Conservation (phyloP, 2,797 vertebrate genomes). For the Tokudaia tokunoshimensis region DNA sequence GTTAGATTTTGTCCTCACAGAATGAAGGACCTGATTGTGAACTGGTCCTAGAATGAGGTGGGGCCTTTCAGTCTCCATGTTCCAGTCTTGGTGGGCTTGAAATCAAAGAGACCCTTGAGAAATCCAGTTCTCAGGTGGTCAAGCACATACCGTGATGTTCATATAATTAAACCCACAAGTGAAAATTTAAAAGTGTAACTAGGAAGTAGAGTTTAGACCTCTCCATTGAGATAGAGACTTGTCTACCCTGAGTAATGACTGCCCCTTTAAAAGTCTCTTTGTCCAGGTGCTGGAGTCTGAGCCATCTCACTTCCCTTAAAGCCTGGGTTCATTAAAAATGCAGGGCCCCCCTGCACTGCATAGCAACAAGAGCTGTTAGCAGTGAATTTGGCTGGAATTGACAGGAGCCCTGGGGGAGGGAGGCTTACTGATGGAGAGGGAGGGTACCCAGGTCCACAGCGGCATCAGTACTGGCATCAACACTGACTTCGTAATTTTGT, state of each 20-base stretch:
- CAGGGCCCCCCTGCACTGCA: not conserved
- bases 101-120: not conserved
- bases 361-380: not conserved
- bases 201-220: not conserved
- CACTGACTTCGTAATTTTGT: not conserved
- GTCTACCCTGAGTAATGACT: not conserved
- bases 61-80: not conserved
- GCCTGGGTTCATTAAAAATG: not conserved
- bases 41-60: not conserved
- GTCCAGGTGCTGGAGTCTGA: not conserved
- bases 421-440: too few relatives aligned
- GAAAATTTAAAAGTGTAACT: not conserved
- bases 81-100: accelerated
- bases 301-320: not conserved
- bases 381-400: not conserved
- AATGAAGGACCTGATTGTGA: not conserved
- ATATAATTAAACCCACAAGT: not conserved
- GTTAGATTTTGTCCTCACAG: too few relatives aligned
- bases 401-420: conserved; percentile 13
- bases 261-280: not conserved
- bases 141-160: not conserved
- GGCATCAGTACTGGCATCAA: too few relatives aligned
- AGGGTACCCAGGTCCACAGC: not conserved
- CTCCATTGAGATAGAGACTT: not conserved
- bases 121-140: too few relatives aligned